A percentile compares a stretch with the other conserved stretches of the same genome.
These are phyloP conservation scores for Lagocephalus sceleratus DNA, from an alignment of 2,797 vertebrate species.

Conservation along the genomic window DNA sequence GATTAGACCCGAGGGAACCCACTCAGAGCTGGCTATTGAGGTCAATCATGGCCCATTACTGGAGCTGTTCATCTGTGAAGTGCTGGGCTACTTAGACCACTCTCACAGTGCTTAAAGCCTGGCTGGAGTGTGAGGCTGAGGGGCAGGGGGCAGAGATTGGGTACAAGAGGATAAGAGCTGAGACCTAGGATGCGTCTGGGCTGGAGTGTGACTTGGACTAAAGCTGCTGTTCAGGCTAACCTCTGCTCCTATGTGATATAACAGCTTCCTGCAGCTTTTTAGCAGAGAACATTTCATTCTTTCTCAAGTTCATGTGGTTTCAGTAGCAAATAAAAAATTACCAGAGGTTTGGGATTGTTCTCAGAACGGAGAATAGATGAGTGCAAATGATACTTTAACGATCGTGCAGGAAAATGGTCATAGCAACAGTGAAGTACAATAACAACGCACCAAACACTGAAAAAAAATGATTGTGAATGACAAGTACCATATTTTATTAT, in stretches of 20 bases:
- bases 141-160: constrained; percentile 34
- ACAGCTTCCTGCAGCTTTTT: constrained; percentile 31
- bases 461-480: constrained; percentile 5
- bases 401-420: constrained; percentile 7
- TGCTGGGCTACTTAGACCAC: constrained; percentile 69
- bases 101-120: constrained; percentile 72
- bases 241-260: constrained; percentile 42
- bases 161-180: constrained; percentile 24
- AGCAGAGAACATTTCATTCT: constrained; percentile 1
- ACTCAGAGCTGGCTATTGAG: constrained; percentile 57
- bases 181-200: constrained; percentile 15
- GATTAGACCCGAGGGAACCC: constrained; percentile 63
- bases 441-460: constrained; percentile 8
- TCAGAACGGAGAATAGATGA: constrained; percentile 2
- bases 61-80: constrained; percentile 71
- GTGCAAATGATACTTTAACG: constrained; percentile 10
- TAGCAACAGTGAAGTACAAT: constrained; percentile 10
- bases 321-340: constrained; percentile 4
- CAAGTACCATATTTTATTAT: not conserved
- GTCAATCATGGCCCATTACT: constrained; percentile 71
- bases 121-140: constrained; percentile 53
- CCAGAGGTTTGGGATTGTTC: not conserved
- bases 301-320: constrained; percentile 7
- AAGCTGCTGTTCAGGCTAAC: constrained; percentile 31
- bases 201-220: constrained; percentile 41